phyloP scores from a whole-genome alignment of 2,888 invertebrate species.

The Plagiodera versicolora region DNA sequence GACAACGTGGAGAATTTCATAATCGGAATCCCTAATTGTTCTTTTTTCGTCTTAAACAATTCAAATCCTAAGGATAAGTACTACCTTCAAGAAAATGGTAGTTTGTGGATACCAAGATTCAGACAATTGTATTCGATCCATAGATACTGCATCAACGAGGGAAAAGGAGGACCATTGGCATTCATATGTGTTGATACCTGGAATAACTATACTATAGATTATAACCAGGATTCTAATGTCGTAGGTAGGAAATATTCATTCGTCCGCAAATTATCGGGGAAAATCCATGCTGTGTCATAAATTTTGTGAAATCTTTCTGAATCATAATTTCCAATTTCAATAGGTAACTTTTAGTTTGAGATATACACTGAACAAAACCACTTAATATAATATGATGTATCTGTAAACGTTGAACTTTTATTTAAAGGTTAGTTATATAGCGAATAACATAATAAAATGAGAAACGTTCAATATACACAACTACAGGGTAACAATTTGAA shows the following conservation, averaged over 20 bases:
- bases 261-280: no score
- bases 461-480: no score
- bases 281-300: no score
- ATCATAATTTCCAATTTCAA: no score
- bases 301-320: no score
- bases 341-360: no score
- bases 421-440: no score
- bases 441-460: no score
- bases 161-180: conserved; percentile 18
- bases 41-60: conserved; percentile 24
- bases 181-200: conserved; percentile 22
- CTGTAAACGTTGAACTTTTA: no score
- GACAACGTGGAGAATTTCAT: conserved; percentile 16
- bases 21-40: conserved; percentile 31
- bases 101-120: conserved; percentile 31
- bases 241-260: conserved; percentile 20
- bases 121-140: conserved; percentile 20
- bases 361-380: no score
- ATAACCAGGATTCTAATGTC: conserved; percentile 6
- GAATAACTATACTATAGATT: background rate
- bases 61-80: conserved; percentile 27
- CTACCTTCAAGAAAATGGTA: conserved; percentile 37
- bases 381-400: no score
- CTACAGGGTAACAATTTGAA: no score
- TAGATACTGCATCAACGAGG: conserved; percentile 35